Percentiles rank a stretch among this genome's conserved stretches.
Conservation (phyloP, 2,888 invertebrate genomes). For the Andricus curvator region DNA sequence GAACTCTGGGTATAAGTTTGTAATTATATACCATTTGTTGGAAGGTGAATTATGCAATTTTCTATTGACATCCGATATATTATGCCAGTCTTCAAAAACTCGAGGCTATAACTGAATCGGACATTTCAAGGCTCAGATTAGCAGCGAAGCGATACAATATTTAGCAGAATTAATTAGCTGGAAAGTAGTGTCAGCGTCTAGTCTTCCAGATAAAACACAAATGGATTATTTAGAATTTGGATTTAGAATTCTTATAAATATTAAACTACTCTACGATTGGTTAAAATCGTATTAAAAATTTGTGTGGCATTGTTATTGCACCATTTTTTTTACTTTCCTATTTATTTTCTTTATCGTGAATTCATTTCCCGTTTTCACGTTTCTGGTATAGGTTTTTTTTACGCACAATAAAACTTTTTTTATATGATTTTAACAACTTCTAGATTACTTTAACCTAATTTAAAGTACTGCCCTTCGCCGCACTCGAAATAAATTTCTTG, state of each 20-base stretch:
- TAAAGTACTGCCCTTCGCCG: background rate
- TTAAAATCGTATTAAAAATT: too few species aligned
- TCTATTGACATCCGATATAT: conserved; percentile 34
- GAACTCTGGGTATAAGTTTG: background rate
- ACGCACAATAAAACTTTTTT: too few species aligned
- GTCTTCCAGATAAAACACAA: background rate
- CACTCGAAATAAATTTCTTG: conserved; percentile 3
- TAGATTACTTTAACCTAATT: too few species aligned
- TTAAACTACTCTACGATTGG: too few species aligned
- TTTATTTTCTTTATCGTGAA: background rate
- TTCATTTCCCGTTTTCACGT: background rate
- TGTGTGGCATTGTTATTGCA: too few species aligned
- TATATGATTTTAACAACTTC: too few species aligned
- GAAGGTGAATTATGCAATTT: conserved; percentile 34
- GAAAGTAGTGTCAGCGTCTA: background rate
- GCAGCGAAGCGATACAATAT: conserved; percentile 21
- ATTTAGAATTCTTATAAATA: too few species aligned
- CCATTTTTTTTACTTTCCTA: background rate
- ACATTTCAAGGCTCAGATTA: conserved; percentile 33
- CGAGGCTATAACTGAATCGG: conserved; percentile 13
- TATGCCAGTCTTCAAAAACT: conserved; percentile 30
- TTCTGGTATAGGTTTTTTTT: too few species aligned
- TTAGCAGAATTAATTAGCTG: conserved; percentile 9
- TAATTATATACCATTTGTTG: conserved; percentile 31
- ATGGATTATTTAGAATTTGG: background rate